A percentile compares a stretch with the other conserved stretches of the same genome.
Conservation (phyloP, 2,888 invertebrate species). For the Dasysyrphus tricinctus region DNA sequence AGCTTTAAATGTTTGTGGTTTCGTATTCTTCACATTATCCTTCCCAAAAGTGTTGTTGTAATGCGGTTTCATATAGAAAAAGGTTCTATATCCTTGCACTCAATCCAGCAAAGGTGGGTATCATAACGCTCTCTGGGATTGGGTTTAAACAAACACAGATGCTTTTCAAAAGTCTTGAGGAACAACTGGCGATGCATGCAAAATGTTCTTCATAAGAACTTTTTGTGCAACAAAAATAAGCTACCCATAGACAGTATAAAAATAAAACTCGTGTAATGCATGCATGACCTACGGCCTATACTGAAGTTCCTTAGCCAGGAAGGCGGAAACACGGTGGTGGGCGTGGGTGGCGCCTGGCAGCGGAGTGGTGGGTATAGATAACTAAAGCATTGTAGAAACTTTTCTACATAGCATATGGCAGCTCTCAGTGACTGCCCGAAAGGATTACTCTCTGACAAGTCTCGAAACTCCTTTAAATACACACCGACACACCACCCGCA, state of each 20-base stretch:
- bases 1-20: not conserved
- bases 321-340: not conserved
- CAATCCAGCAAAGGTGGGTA: not conserved
- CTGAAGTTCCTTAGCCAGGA: slow-evolving; percentile 26
- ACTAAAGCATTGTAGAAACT: slow-evolving; percentile 40
- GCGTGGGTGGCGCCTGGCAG: not conserved
- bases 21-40: not conserved
- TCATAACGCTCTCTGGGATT: not conserved
- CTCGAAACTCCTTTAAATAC: not conserved
- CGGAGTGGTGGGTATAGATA: not conserved
- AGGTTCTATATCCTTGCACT: not conserved
- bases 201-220: slow-evolving; percentile 53
- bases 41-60: not conserved
- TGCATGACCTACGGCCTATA: slow-evolving; percentile 72
- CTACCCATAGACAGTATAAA: slow-evolving; percentile 15
- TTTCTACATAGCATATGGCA: slow-evolving; percentile 60
- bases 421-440: slow-evolving; percentile 39
- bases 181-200: slow-evolving; percentile 67
- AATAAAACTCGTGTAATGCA: slow-evolving; percentile 61
- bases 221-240: slow-evolving; percentile 35
- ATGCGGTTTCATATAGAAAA: not conserved
- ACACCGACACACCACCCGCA: slow-evolving; percentile 1
- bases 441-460: slow-evolving; percentile 51
- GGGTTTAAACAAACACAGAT: slow-evolving; percentile 45
- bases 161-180: slow-evolving; percentile 39